These are phyloP conservation scores for Scytalopus superciliaris DNA, from an alignment of 2,113 vertebrate species.

Conservation along the genomic window DNA sequence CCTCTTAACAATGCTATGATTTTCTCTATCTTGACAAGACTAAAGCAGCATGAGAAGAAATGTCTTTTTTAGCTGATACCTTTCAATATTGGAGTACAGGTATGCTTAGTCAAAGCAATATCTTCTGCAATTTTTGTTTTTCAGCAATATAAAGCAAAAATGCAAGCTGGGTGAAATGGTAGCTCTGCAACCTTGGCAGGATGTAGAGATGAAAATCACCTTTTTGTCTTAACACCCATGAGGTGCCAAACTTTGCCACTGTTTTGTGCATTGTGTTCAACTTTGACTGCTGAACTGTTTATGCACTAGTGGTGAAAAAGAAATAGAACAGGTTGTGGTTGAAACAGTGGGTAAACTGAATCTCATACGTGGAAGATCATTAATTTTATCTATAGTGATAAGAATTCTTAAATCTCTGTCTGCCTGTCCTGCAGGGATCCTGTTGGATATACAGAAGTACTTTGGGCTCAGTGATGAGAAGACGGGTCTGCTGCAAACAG, in stretches of 20 bases:
- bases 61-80: neutral
- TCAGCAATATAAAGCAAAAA: neutral
- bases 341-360: neutral
- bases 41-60: neutral
- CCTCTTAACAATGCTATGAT: neutral
- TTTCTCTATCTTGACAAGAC: neutral
- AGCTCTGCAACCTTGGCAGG: neutral
- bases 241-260: neutral
- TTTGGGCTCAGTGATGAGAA: conserved; percentile 79
- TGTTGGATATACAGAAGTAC: conserved; percentile 85
- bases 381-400: neutral
- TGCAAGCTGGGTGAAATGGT: neutral
- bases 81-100: neutral
- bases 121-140: neutral
- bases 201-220: neutral
- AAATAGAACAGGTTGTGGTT: neutral
- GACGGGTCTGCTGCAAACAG: conserved; percentile 89
- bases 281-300: neutral
- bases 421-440: conserved; percentile 79
- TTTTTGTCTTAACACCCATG: neutral
- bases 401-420: neutral
- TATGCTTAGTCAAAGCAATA: neutral
- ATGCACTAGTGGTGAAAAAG: neutral
- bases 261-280: neutral
- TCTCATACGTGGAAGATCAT: neutral